Evolutionary conservation across 2,797 vertebrate genomes (phyloP), one percentile per base, ranked within the genome.

Genomic region (Selene dorsalis): DNA sequence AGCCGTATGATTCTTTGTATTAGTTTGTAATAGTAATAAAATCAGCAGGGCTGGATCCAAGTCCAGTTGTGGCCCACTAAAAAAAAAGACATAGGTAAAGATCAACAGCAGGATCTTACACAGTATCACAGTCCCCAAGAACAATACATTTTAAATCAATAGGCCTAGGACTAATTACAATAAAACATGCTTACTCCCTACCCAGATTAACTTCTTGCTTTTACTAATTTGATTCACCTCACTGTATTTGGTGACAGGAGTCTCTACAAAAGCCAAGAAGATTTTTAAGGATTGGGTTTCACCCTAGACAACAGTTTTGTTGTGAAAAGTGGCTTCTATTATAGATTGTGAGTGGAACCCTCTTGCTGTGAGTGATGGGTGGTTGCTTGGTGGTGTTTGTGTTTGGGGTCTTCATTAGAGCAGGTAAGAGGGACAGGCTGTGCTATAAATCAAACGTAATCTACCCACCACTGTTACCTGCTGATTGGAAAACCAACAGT

Each of bases 401-500:
- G 32, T 53, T 47, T 53, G 30, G 50, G 61, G 60, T 60, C 77
- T 85, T 87, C 80, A 86, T 50, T 84, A 47, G 56, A 78, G 52
- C 53, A 85, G 73, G 72, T 67, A 81, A 73, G 56, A 85, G 67
- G 61, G 56, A 45, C 69, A 77, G 53, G 26, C 52, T 60, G 56
- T 56, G 64, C 70, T 32, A 90, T 91, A 89, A 90, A 92, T 90
- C 85, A 89, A 85, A 88, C 70, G 55, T 82, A 88, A 84, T 88
- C 72, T 79, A 87, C 74, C 84, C 72, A 80, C 76, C 41, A 53
- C 77, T 87, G 84, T 85, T 79, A 88, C 74, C 80, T 70, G 61
- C 78, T 89, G 87, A 90, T 91, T 89, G 81, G 83, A 89, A 90
- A 91, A 81, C 84, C 84, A 85, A 87, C 86, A 87, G 61, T 80